phyloP scores from a whole-genome alignment of 2,797 vertebrate genomes.

The Eurystomus glaucurus region DNA sequence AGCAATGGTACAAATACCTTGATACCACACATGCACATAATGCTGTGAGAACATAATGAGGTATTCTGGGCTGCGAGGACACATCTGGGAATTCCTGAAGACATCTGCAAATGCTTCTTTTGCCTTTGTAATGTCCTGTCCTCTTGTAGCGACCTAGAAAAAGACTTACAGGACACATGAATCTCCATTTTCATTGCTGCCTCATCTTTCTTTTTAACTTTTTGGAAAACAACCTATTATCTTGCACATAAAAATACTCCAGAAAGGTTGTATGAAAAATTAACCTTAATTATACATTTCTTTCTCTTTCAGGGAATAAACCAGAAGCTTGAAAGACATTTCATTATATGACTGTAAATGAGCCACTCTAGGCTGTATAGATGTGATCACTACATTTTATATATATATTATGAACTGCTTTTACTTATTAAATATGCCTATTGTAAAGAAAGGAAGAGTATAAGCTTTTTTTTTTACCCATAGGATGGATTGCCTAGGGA shows the following conservation, averaged over 20 bases:
- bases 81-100: slow-evolving; percentile 10
- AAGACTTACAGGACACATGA: not conserved
- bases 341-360: not conserved
- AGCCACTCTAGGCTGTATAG: not conserved
- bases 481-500: not conserved
- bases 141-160: slow-evolving; percentile 15
- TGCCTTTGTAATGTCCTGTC: slow-evolving; percentile 23
- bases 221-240: not conserved
- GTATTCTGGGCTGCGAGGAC: not conserved
- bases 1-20: not conserved
- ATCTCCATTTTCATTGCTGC: not conserved
- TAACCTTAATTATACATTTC: slow-evolving; percentile 35
- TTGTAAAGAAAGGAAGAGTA: not conserved
- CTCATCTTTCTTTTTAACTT: not conserved
- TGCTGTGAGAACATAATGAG: not conserved
- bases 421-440: not conserved
- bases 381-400: not conserved
- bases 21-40: not conserved
- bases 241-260: slow-evolving; percentile 20
- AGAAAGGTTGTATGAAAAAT: slow-evolving; percentile 36
- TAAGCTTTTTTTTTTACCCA: not conserved
- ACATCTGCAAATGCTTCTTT: slow-evolving; percentile 2
- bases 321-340: slow-evolving; percentile 4
- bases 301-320: slow-evolving; percentile 43
- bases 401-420: not conserved